These are phyloP conservation scores for Pituophis catenifer DNA, from an alignment of 2,113 vertebrate genomes.

Conservation along the genomic window DNA sequence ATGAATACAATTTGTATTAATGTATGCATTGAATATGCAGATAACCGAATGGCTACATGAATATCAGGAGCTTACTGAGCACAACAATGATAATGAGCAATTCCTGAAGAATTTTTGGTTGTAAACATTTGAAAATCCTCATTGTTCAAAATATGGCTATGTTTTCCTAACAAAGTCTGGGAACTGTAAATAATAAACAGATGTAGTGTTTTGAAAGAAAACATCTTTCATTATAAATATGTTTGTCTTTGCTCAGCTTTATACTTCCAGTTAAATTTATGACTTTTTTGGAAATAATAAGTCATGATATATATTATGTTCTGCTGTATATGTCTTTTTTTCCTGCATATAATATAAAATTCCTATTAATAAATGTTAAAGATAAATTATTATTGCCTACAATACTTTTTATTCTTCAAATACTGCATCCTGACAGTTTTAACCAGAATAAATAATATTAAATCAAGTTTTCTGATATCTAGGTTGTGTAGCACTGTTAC, in stretches of 20 bases:
- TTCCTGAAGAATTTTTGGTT: background rate
- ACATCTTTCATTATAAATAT: slow-evolving; percentile 24
- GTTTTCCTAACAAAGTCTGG: background rate
- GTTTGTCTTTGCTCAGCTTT: background rate
- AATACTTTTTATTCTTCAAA: slow-evolving; percentile 22
- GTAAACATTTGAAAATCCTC: background rate
- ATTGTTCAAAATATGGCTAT: fast-evolving
- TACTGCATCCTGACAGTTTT: slow-evolving; percentile 21
- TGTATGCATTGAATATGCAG: background rate
- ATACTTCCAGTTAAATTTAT: slow-evolving; percentile 28
- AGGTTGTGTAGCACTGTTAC: background rate
- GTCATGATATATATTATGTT: slow-evolving; percentile 28
- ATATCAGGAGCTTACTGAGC: background rate
- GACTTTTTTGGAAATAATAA: slow-evolving; percentile 7
- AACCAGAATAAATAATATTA: slow-evolving; percentile 6
- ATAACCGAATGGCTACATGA: background rate
- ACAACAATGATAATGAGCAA: background rate
- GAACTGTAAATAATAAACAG: slow-evolving; percentile 17
- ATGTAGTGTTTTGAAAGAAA: slow-evolving; percentile 35
- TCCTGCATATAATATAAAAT: slow-evolving; percentile 16
- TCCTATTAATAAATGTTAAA: slow-evolving; percentile 21
- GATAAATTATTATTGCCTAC: slow-evolving; percentile 8
- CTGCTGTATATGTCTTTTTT: slow-evolving; percentile 27
- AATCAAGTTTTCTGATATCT: slow-evolving; percentile 11
- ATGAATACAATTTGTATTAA: background rate